Percentiles rank a stretch among this genome's conserved stretches.
Conservation (phyloP, 2,888 invertebrate genomes). For the Rhopalosiphum nymphaeae region DNA sequence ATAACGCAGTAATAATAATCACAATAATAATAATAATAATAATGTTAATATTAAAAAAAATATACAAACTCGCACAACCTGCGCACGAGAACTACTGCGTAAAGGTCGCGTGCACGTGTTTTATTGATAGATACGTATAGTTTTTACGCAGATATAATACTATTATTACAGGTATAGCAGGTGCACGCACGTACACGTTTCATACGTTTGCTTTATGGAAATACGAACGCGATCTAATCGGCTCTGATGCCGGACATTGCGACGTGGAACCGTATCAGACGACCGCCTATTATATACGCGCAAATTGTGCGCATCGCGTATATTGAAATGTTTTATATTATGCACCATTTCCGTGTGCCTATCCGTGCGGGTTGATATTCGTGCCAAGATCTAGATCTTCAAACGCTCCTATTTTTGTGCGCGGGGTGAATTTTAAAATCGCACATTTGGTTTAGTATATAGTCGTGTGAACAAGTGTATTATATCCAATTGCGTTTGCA, state of each 20-base stretch:
- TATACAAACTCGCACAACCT: not conserved
- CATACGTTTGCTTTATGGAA: slow-evolving; percentile 5
- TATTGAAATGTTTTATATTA: not conserved
- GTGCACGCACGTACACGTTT: not conserved
- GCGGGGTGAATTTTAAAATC: not conserved
- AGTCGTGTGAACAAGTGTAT: no score
- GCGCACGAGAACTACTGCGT: slow-evolving; percentile 6
- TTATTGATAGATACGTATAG: not conserved
- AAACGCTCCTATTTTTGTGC: not conserved
- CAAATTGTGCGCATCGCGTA: not conserved
- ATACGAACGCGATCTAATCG: slow-evolving; percentile 35
- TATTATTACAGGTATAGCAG: not conserved
- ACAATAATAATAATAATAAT: not conserved
- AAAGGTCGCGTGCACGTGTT: not conserved
- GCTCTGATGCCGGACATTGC: not conserved
- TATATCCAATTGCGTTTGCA: not conserved
- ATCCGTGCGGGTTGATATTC: not conserved
- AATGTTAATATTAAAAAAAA: not conserved
- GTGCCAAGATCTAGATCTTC: not conserved
- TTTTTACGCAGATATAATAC: not conserved
- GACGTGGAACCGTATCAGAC: not conserved
- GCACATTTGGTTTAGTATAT: not conserved
- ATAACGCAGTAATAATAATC: slow-evolving; percentile 6
- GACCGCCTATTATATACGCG: not conserved
- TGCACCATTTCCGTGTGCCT: not conserved